These are phyloP conservation scores for Dexiosoma caninum DNA, from an alignment of 2,888 invertebrate genomes.

Conservation along the genomic window DNA sequence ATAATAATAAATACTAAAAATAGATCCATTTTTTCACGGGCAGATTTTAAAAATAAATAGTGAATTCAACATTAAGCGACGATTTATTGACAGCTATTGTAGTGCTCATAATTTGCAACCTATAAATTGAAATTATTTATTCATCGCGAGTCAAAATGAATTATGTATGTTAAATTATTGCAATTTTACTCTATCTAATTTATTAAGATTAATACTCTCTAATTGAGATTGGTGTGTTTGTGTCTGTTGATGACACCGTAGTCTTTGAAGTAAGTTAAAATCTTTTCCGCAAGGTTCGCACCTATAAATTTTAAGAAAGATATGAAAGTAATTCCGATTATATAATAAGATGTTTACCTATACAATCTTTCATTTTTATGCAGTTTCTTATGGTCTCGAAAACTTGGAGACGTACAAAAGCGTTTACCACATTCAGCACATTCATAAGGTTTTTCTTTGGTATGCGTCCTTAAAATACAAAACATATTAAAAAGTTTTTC, in stretches of 20 bases:
- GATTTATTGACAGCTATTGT: no score
- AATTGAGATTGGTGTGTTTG: slow-evolving; percentile 63
- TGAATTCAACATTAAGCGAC: no score
- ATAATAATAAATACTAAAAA: no score
- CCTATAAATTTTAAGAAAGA: slow-evolving; percentile 62
- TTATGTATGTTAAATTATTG: no score
- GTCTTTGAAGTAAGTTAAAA: slow-evolving; percentile 75
- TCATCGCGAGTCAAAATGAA: no score
- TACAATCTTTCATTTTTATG: slow-evolving; percentile 73
- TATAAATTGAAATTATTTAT: no score
- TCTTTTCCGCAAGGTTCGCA: slow-evolving; percentile 74
- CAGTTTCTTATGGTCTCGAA: slow-evolving; percentile 71
- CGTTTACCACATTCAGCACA: slow-evolving; percentile 70
- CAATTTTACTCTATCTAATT: no score
- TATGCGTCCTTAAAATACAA: slow-evolving; percentile 65
- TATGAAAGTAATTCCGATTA: no score
- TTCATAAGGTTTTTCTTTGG: slow-evolving; percentile 73
- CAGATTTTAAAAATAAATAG: no score
- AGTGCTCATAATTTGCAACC: no score
- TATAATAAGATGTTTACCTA: no score
- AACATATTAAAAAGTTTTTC: background rate
- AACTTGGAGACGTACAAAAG: slow-evolving; percentile 72
- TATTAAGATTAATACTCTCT: background rate
- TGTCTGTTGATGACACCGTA: slow-evolving; percentile 73
- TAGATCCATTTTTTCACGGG: slow-evolving; percentile 73